Percentiles rank a stretch among this genome's conserved stretches.
phyloP scores from a whole-genome alignment of 2,113 vertebrate species.

The Ciconia maguari region DNA sequence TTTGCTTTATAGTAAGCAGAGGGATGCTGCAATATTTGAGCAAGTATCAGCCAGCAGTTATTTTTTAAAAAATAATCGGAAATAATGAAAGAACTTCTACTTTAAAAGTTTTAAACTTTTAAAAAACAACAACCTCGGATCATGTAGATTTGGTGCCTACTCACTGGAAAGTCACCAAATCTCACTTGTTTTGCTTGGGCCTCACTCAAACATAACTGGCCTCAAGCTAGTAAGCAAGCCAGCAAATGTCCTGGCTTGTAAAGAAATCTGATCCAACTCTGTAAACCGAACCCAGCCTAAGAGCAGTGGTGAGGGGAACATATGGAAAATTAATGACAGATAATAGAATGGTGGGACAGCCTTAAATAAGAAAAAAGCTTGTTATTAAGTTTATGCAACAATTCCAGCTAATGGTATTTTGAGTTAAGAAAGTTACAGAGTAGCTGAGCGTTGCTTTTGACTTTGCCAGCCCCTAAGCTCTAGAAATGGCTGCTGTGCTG shows the following conservation, averaged over 20 bases:
- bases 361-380: neutral
- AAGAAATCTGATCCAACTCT: conserved; percentile 58
- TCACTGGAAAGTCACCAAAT: conserved; percentile 41
- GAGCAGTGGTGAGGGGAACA: neutral
- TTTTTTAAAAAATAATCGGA: neutral
- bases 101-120: neutral
- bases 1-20: neutral
- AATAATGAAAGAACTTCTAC: neutral
- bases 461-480: neutral
- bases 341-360: conserved; percentile 10
- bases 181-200: conserved; percentile 60
- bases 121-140: neutral
- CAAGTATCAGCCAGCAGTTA: neutral
- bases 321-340: conserved; percentile 61
- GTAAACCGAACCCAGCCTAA: conserved; percentile 36
- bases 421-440: neutral
- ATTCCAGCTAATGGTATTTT: neutral
- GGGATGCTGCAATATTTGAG: neutral
- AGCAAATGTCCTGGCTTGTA: conserved; percentile 56
- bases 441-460: neutral
- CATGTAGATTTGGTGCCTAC: conserved; percentile 21
- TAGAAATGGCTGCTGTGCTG: neutral
- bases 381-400: neutral
- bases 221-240: conserved; percentile 60
- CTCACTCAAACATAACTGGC: conserved; percentile 60